Evolutionary conservation across 37 sponge, comb jelly and placozoan genomes (phyloP), one percentile per base, ranked within the genome.

Genomic region (Crambe crambe): DNA sequence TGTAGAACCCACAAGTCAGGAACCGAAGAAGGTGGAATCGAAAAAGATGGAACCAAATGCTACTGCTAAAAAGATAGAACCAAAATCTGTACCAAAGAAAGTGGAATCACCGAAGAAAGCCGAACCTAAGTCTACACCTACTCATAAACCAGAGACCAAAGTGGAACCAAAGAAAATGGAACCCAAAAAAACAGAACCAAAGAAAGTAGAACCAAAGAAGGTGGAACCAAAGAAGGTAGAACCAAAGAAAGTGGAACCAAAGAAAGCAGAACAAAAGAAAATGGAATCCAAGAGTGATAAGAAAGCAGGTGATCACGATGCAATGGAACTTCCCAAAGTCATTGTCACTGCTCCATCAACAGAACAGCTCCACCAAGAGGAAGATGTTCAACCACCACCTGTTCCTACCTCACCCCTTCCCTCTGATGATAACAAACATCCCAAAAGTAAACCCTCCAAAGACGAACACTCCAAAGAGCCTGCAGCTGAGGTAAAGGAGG

Each of bases 381-480:
- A 56, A 59, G 80, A 68, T 2, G 69, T 56, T 37, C 62, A 38
- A 36, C 77, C 64, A 2, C 38, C 77, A 35, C 2, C 77, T 37
- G 30, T 68, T 8, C 43, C 67, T 12, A 62, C 63, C 15, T 30
- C 30, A n/a, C 63, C 63, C 15, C 63, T 20, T 30, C 63, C 63
- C 6, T 20, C 15, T 62, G 56, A 54, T 20, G 56, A 54, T n/a
- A n/a, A n/a, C n/a, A n/a, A n/a, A n/a, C 51, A 47, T 12, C 30
- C 30, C 12, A 30, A 8, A 8, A 62, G 17, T 29, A 8, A 8
- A 8, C 31, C 63, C 25, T 30, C 63, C 12, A 8, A 23, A 8
- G 63, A 62, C 30, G 17, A 8, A 8, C 12, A 8, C 5, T 20
- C 36, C 4, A 37, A 30, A 68, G 70, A 68, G 5, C 22, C 39